phyloP scores from a whole-genome alignment of 35 echinoderm and acorn worm species.

The Nesometra sesokonis region DNA sequence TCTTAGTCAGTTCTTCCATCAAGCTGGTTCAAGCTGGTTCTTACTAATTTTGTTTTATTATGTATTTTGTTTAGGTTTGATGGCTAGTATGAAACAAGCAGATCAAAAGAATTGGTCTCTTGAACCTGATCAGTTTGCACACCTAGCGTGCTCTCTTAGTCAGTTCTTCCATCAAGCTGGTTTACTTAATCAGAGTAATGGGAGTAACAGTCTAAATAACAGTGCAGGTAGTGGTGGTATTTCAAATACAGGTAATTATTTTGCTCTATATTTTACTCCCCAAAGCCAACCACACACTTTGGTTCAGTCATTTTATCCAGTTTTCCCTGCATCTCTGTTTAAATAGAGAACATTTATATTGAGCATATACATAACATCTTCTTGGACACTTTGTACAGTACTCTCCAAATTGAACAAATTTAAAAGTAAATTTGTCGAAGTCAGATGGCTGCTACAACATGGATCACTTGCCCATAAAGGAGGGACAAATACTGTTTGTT shows the following conservation, averaged over 20 bases:
- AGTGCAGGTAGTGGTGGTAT: slow-evolving; percentile 7
- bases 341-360: neutral
- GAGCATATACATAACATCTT: too few species aligned
- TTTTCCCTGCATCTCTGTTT: neutral
- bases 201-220: neutral
- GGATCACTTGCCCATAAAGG: too few species aligned
- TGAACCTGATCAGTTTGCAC: slow-evolving; percentile 87
- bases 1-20: slow-evolving; percentile 71
- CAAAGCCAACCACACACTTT: neutral
- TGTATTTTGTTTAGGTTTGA: slow-evolving; percentile 41
- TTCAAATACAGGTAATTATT: slow-evolving; percentile 18
- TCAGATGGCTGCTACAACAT: too few species aligned
- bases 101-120: slow-evolving; percentile 96
- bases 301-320: neutral
- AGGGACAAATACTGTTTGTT: too few species aligned
- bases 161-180: slow-evolving; percentile 95
- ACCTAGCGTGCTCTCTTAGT: slow-evolving; percentile 66
- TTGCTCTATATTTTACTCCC: neutral
- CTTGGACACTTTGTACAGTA: too few species aligned
- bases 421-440: too few species aligned
- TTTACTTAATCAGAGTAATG: slow-evolving; percentile 31
- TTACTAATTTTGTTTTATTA: too few species aligned
- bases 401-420: too few species aligned
- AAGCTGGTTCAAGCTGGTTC: too few species aligned
- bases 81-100: slow-evolving; percentile 97